phyloP scores from a whole-genome alignment of 92 coral and sea anemone genomes.

The Micromussa lordhowensis region DNA sequence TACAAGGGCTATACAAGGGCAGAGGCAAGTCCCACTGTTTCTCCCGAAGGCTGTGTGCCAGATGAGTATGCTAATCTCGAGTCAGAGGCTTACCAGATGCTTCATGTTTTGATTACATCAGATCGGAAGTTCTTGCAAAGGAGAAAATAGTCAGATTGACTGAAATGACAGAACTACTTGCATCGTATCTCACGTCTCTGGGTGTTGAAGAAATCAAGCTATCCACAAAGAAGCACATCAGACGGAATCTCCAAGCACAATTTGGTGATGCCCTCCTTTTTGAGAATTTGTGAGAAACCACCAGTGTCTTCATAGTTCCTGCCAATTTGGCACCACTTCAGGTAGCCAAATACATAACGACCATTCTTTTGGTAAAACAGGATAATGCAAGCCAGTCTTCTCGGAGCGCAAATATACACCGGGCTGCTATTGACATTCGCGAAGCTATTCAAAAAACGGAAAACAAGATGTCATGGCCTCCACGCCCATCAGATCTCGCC shows the following conservation, averaged over 20 bases:
- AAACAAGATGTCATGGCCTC: constrained; percentile 52
- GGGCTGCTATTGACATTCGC: constrained; percentile 37
- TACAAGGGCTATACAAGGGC: constrained; percentile 41
- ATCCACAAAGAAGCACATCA: constrained; percentile 53
- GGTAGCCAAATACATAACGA: neutral
- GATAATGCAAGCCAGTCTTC: constrained; percentile 23
- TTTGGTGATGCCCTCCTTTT: constrained; percentile 10
- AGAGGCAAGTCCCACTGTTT: constrained; percentile 2
- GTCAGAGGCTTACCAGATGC: constrained; percentile 37
- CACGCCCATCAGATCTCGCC: constrained; percentile 26
- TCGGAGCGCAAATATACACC: too few relatives aligned
- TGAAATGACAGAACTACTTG: constrained; percentile 17
- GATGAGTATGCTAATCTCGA: neutral
- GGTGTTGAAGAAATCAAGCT: constrained; percentile 30
- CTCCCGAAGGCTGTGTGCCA: neutral
- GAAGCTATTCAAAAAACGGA: constrained; percentile 25
- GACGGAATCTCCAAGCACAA: constrained; percentile 35
- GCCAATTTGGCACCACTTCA: constrained; percentile 13
- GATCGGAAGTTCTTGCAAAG: constrained; percentile 32
- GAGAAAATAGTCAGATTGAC: constrained; percentile 28
- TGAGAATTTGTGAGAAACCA: constrained; percentile 17
- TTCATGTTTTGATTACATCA: constrained; percentile 44
- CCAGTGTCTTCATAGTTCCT: constrained; percentile 21
- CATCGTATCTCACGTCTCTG: constrained; percentile 14
- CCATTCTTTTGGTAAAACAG: neutral